Conservation (phyloP, 2,797 vertebrate genomes). For the Anas bahamensis region DNA sequence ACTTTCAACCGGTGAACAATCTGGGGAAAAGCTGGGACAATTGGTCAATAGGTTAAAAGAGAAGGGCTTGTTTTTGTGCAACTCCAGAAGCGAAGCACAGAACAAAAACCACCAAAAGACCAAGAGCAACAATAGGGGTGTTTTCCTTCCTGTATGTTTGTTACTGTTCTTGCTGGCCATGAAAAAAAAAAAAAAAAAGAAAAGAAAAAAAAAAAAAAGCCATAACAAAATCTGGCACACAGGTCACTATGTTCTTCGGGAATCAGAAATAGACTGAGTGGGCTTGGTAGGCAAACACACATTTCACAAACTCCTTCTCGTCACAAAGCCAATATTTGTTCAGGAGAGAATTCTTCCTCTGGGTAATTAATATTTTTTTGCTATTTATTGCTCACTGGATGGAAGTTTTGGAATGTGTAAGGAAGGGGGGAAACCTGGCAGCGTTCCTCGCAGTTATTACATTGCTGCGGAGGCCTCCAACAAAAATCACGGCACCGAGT, state of each 20-base stretch:
- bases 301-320: constrained; percentile 68
- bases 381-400: constrained; percentile 69
- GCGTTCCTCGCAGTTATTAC: constrained; percentile 30
- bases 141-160: constrained; percentile 64
- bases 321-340: constrained; percentile 67
- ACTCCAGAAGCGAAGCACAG: neutral
- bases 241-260: constrained; percentile 55
- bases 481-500: constrained; percentile 23
- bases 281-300: constrained; percentile 64
- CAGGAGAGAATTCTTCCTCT: constrained; percentile 71
- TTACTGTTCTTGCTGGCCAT: constrained; percentile 40
- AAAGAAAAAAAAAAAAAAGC: neutral
- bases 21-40: neutral
- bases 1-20: neutral
- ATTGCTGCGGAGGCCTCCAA: constrained; percentile 47
- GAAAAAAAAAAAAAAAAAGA: neutral
- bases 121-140: constrained; percentile 36
- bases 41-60: neutral
- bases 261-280: constrained; percentile 70
- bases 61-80: neutral
- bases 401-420: constrained; percentile 49
- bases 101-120: constrained; percentile 39
- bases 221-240: constrained; percentile 50
- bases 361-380: constrained; percentile 70
- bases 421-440: constrained; percentile 49